These are phyloP conservation scores for Ptilonorhynchus violaceus DNA, from an alignment of 2,113 vertebrate species.

Conservation along the genomic window DNA sequence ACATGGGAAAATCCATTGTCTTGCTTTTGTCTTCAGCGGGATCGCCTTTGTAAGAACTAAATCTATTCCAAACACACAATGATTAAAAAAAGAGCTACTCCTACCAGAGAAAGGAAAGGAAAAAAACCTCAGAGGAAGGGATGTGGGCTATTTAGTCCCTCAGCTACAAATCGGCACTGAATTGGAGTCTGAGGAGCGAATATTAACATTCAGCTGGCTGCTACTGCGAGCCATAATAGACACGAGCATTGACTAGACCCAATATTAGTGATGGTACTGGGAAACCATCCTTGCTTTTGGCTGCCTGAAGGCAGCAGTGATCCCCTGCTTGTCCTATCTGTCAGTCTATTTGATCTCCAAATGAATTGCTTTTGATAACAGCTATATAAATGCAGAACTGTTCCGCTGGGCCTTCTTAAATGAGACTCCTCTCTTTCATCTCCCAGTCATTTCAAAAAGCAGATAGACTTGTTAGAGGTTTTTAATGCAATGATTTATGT, in stretches of 20 bases:
- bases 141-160: neutral
- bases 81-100: neutral
- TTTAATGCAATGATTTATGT: constrained; percentile 85
- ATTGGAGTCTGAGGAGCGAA: neutral
- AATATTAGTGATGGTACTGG: constrained; percentile 75
- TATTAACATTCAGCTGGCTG: constrained; percentile 54
- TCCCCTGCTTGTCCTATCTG: constrained; percentile 85
- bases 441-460: constrained; percentile 84
- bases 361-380: constrained; percentile 92
- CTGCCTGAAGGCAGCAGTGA: constrained; percentile 82
- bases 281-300: constrained; percentile 74
- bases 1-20: neutral
- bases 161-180: neutral
- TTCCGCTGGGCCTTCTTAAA: constrained; percentile 85
- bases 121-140: neutral
- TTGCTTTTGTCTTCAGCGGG: neutral
- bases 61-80: neutral
- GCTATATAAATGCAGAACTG: constrained; percentile 86
- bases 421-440: constrained; percentile 85
- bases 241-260: constrained; percentile 72
- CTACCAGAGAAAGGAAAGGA: neutral
- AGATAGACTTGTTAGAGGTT: constrained; percentile 85
- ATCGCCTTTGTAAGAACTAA: neutral
- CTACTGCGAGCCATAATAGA: constrained; percentile 61
- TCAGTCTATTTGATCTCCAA: constrained; percentile 90